These are phyloP conservation scores for Cyanoliseus patagonus DNA, from an alignment of 2,113 vertebrate species.

Conservation along the genomic window DNA sequence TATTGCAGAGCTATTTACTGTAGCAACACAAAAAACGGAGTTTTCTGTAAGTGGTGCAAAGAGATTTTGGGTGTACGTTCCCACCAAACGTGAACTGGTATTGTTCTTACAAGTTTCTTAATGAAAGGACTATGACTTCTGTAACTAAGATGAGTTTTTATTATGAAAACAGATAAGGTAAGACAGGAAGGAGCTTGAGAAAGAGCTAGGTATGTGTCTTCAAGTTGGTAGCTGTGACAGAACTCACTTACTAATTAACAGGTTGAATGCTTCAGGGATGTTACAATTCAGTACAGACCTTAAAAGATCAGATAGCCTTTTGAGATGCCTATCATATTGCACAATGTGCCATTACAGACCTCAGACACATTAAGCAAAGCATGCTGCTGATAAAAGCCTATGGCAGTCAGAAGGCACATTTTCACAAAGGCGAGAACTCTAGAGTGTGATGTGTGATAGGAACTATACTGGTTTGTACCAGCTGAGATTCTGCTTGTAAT, in stretches of 20 bases:
- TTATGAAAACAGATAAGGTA: constrained; percentile 28
- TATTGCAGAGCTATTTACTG: background rate
- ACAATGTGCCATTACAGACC: background rate
- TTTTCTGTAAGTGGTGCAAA: background rate
- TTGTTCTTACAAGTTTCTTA: constrained; percentile 7
- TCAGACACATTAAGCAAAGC: constrained; percentile 11
- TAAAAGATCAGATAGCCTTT: constrained; percentile 1
- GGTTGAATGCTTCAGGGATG: background rate
- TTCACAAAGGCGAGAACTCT: background rate
- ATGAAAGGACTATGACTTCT: background rate
- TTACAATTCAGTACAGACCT: constrained; percentile 7
- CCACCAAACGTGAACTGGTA: background rate
- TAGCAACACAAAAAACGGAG: background rate
- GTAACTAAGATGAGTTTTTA: background rate
- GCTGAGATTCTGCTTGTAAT: background rate
- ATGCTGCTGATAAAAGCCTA: background rate
- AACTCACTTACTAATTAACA: constrained; percentile 36
- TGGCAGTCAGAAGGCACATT: background rate
- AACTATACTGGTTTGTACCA: background rate
- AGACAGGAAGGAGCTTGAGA: constrained; percentile 24
- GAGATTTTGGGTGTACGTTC: background rate
- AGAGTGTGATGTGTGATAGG: background rate
- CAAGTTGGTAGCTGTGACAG: constrained; percentile 8
- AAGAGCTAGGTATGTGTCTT: background rate
- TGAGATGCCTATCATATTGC: background rate